Conservation (phyloP, 2,113 vertebrate species). For the Scomber colias region DNA sequence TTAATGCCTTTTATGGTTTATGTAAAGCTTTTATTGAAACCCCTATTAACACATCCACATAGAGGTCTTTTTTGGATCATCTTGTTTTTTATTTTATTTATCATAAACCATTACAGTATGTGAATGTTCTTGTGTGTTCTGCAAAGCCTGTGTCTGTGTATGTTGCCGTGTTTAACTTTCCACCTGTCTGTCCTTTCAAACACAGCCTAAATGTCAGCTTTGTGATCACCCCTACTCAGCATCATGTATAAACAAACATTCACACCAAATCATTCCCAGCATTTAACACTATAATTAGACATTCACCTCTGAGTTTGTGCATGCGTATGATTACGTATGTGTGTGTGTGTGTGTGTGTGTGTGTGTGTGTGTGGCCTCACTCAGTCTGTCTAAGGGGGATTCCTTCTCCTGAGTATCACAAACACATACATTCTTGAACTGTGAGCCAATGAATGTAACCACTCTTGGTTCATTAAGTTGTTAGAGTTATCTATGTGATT, state of each 20-base stretch:
- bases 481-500: constrained; percentile 17
- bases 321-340: too few relatives aligned
- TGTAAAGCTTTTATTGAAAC: not conserved
- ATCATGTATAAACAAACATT: constrained; percentile 50
- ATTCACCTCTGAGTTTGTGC: too few relatives aligned
- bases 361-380: constrained; percentile 21
- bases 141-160: not conserved
- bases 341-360: not conserved
- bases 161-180: not conserved
- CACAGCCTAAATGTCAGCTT: constrained; percentile 27
- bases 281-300: too few relatives aligned
- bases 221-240: not conserved
- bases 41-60: too few relatives aligned
- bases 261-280: not conserved
- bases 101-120: not conserved
- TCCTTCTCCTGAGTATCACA: not conserved
- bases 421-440: not conserved
- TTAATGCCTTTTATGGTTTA: too few relatives aligned
- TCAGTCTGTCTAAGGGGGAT: constrained; percentile 11
- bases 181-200: not conserved
- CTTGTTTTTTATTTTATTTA: not conserved
- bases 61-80: too few relatives aligned
- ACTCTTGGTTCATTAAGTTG: not conserved
- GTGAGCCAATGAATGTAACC: not conserved
- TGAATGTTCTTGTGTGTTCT: not conserved